Conservation (phyloP, 2,113 vertebrate genomes). For the Mellivora capensis region DNA sequence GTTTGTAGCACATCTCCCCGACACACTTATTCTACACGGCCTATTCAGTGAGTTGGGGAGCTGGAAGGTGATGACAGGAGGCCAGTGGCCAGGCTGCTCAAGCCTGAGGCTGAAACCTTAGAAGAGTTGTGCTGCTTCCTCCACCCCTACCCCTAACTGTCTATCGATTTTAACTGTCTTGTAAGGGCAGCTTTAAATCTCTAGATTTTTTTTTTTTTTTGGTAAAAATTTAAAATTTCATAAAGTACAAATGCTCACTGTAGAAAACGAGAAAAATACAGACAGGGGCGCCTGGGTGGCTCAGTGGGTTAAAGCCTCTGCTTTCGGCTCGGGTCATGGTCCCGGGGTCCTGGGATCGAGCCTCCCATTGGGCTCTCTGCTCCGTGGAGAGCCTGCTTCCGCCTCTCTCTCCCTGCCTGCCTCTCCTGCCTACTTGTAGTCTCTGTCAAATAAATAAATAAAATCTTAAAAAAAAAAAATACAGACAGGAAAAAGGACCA, state of each 20-base stretch:
- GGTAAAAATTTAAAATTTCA: slow-evolving; percentile 25
- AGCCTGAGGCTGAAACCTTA: background rate
- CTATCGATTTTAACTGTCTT: background rate
- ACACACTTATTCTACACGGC: background rate
- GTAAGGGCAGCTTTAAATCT: background rate
- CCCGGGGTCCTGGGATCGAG: too few species aligned
- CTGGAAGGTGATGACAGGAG: background rate
- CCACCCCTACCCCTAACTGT: background rate
- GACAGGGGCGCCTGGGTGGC: too few species aligned
- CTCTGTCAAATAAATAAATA: too few species aligned
- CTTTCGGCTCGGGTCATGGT: too few species aligned
- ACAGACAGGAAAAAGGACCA: background rate
- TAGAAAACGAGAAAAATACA: slow-evolving; percentile 1
- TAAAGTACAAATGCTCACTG: background rate
- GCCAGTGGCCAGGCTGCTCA: background rate
- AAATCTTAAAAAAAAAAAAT: too few species aligned
- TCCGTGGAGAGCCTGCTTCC: too few species aligned
- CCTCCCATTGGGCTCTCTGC: too few species aligned
- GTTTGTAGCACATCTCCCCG: background rate
- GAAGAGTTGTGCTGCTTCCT: background rate
- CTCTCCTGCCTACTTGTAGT: too few species aligned
- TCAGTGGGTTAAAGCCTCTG: too few species aligned
- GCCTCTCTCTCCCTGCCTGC: too few species aligned
- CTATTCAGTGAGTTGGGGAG: background rate
- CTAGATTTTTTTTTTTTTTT: background rate